Evolutionary conservation across 2,113 vertebrate genomes (phyloP).

Genomic region (Salvelinus namaycush): DNA sequence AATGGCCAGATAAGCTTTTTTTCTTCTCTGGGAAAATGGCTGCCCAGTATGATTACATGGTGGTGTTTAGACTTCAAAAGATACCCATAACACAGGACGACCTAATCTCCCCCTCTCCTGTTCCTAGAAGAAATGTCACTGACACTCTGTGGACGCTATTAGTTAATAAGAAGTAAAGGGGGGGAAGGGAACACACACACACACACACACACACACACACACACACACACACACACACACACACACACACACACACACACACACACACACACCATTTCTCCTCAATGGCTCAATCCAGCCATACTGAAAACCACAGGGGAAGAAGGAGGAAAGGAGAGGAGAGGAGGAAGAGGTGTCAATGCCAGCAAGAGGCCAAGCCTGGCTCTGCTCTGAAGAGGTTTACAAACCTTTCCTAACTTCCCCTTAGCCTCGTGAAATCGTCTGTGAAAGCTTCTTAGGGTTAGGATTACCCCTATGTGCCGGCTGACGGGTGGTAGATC

Average conservation of each 20-base stretch:
- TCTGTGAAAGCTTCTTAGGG: slow-evolving; percentile 73
- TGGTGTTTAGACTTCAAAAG: too few relatives aligned
- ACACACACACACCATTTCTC: neutral
- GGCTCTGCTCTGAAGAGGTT: slow-evolving; percentile 58
- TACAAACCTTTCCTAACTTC: slow-evolving; percentile 68
- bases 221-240: too few relatives aligned
- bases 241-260: too few relatives aligned
- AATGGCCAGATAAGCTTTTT: neutral
- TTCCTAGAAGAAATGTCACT: too few relatives aligned
- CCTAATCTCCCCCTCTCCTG: too few relatives aligned
- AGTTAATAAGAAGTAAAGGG: too few relatives aligned
- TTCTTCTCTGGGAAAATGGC: too few relatives aligned
- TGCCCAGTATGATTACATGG: too few relatives aligned
- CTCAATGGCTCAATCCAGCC: neutral
- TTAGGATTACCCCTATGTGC: slow-evolving; percentile 69
- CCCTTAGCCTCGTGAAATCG: slow-evolving; percentile 65
- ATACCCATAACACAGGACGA: too few relatives aligned
- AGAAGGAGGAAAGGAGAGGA: slow-evolving; percentile 20
- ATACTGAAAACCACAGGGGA: neutral
- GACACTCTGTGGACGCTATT: too few relatives aligned
- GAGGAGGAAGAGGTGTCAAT: slow-evolving; percentile 47
- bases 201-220: neutral
- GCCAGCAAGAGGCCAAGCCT: neutral
- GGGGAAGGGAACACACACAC: too few relatives aligned
- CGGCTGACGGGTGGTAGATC: slow-evolving; percentile 63